A percentile compares a stretch with the other conserved stretches of the same genome.
Evolutionary conservation across 2,113 vertebrate genomes (phyloP).

Genomic region (Melanostigma gelatinosum): DNA sequence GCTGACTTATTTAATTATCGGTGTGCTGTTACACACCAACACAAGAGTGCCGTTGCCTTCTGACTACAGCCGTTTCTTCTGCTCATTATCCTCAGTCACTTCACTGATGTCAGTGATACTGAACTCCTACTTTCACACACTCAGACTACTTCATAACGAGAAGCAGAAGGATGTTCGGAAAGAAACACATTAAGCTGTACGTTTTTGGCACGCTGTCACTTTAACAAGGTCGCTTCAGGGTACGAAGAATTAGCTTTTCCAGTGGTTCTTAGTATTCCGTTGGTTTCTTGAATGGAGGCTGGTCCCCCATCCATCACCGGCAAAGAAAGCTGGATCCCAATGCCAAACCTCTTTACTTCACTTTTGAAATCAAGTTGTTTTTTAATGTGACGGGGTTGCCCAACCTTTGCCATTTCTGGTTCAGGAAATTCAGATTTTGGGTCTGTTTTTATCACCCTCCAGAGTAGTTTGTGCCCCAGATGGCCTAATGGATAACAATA

Average conservation of each 20-base stretch:
- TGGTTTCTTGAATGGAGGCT: not conserved
- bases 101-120: slow-evolving; percentile 11
- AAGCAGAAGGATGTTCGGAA: not conserved
- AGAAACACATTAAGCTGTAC: not conserved
- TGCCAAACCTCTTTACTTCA: slow-evolving; percentile 1
- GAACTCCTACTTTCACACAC: not conserved
- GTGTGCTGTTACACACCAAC: slow-evolving; percentile 20
- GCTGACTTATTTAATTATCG: slow-evolving; percentile 33
- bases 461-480: slow-evolving; percentile 36
- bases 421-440: slow-evolving; percentile 19
- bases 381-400: slow-evolving; percentile 36
- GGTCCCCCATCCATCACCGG: slow-evolving; percentile 31
- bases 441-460: not conserved
- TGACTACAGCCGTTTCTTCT: not conserved
- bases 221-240: slow-evolving; percentile 20
- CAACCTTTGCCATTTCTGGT: slow-evolving; percentile 48
- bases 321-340: slow-evolving; percentile 6
- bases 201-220: slow-evolving; percentile 3
- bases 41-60: slow-evolving; percentile 1
- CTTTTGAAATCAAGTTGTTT: slow-evolving; percentile 31
- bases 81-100: slow-evolving; percentile 20
- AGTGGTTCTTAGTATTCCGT: not conserved
- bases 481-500: slow-evolving; percentile 53
- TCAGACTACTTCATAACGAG: not conserved
- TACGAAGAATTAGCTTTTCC: not conserved